Evolutionary conservation across 2,888 invertebrate genomes (phyloP).

Genomic region (Balanococcus diminutus): DNA sequence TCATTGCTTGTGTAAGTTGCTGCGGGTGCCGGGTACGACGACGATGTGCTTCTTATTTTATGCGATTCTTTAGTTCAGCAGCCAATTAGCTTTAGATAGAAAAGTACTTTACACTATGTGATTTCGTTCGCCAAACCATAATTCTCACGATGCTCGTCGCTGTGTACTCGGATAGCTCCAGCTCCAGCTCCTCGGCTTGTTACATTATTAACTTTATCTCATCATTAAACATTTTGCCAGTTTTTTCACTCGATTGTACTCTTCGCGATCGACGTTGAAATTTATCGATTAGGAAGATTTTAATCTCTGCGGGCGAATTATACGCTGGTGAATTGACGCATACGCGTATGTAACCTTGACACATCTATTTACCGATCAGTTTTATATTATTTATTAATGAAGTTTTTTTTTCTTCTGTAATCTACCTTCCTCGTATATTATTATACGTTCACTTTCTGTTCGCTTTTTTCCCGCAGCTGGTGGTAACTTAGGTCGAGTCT

Average conservation of each 20-base stretch:
- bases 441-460: conserved; percentile 11
- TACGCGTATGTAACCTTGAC: neutral
- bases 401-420: neutral
- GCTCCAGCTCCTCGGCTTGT: conserved; percentile 24
- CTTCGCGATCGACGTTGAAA: conserved; percentile 9
- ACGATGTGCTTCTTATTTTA: conserved; percentile 19
- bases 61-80: conserved; percentile 22
- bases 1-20: conserved; percentile 27
- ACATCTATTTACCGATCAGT: neutral
- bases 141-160: neutral
- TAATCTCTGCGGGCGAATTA: conserved; percentile 3
- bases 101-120: conserved; percentile 34
- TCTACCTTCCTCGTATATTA: neutral
- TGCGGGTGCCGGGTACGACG: neutral
- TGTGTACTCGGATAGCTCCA: too few relatives aligned
- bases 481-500: neutral
- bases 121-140: conserved; percentile 42
- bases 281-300: conserved; percentile 43
- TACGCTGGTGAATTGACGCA: neutral
- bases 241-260: conserved; percentile 8
- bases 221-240: conserved; percentile 38
- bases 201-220: conserved; percentile 40
- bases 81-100: conserved; percentile 28
- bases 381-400: conserved; percentile 23
- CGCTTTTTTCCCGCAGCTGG: neutral